phyloP scores from a whole-genome alignment of 1,140 invertebrate genomes.

The Zophobas atratus region DNA sequence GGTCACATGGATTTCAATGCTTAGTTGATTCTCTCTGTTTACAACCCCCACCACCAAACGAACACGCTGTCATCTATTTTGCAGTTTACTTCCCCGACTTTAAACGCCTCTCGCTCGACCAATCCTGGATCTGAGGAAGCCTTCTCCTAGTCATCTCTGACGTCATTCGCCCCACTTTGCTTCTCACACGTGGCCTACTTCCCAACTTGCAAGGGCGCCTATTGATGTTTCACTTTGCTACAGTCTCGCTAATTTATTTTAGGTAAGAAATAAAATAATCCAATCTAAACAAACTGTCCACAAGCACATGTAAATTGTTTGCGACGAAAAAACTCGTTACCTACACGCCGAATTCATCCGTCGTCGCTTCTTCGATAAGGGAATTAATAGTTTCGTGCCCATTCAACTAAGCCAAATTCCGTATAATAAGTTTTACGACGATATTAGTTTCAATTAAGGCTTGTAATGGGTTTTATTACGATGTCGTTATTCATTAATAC shows the following conservation, averaged over 20 bases:
- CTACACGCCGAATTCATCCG: too few species aligned
- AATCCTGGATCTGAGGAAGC: conserved; percentile 12
- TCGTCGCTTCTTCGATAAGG: too few species aligned
- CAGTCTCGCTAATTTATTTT: background rate
- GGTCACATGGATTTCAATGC: conserved; percentile 58
- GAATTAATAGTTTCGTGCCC: too few species aligned
- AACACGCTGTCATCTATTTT: conserved; percentile 37
- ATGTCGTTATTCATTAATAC: background rate
- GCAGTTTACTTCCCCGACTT: conserved; percentile 30
- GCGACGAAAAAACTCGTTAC: too few species aligned
- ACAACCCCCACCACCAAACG: conserved; percentile 43
- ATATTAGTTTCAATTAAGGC: background rate
- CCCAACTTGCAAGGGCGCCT: conserved; percentile 48
- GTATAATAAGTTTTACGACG: too few species aligned
- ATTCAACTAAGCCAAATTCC: too few species aligned
- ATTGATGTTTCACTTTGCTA: conserved; percentile 52
- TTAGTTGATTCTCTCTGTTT: conserved; percentile 51
- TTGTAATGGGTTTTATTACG: background rate
- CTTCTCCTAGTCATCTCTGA: conserved; percentile 53
- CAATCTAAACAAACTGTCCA: background rate
- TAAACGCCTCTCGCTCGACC: conserved; percentile 41
- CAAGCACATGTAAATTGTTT: too few species aligned
- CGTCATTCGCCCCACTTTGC: conserved; percentile 53
- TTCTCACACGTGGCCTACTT: conserved; percentile 51
- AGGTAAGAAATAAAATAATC: background rate